Percentiles rank a stretch among this genome's conserved stretches.
phyloP scores from a whole-genome alignment of 1,140 invertebrate species.

The Apocrypta bakeri region DNA sequence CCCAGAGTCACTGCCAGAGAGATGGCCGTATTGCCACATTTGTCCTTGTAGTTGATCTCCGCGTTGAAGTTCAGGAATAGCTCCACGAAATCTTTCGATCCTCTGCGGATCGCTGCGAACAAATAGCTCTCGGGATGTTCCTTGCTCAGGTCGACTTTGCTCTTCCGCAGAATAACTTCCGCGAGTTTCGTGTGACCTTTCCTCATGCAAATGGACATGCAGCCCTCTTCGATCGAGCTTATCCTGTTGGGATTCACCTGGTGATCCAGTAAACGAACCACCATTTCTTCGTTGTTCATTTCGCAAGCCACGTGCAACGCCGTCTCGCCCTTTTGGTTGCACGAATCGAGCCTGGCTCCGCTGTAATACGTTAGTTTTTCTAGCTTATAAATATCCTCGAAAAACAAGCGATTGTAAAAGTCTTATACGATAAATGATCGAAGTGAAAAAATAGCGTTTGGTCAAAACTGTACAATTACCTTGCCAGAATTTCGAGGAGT shows the following conservation, averaged over 20 bases:
- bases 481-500: neutral
- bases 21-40: neutral
- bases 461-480: neutral
- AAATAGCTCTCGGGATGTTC: neutral
- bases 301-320: slow-evolving; percentile 4
- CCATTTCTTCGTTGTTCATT: neutral
- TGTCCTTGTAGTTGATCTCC: neutral
- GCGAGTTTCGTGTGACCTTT: neutral
- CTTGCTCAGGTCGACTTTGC: neutral
- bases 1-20: neutral
- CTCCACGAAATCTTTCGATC: neutral
- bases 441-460: neutral
- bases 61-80: neutral
- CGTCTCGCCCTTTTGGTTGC: neutral
- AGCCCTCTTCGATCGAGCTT: neutral
- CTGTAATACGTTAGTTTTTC: too few relatives aligned
- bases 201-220: neutral
- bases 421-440: neutral
- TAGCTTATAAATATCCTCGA: too few relatives aligned
- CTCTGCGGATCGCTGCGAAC: neutral
- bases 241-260: neutral
- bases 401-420: neutral
- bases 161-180: neutral
- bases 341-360: neutral
- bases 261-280: neutral